phyloP scores from a whole-genome alignment of 2,888 invertebrate genomes.

The Oscheius sp. region DNA sequence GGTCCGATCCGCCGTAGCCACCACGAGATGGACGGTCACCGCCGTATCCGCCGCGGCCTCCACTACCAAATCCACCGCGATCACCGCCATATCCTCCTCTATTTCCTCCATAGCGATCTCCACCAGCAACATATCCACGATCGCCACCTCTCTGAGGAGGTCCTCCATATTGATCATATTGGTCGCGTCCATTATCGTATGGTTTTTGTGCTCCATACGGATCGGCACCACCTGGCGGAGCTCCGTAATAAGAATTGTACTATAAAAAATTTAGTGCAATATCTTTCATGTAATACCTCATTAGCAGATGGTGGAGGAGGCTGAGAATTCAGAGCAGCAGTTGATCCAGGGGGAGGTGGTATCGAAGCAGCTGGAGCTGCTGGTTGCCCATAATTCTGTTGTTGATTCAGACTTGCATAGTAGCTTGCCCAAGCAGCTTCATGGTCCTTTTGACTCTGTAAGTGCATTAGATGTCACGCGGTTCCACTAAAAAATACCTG shows the following conservation, averaged over 20 bases:
- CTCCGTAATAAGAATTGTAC: conserved; percentile 18
- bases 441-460: conserved; percentile 41
- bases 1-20: neutral
- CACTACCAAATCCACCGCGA: conserved; percentile 7
- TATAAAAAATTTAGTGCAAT: neutral
- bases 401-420: conserved; percentile 42
- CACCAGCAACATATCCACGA: conserved; percentile 21
- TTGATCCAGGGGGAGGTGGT: conserved; percentile 11
- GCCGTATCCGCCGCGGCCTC: conserved; percentile 6
- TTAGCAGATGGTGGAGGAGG: conserved; percentile 33
- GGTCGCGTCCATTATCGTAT: conserved; percentile 34
- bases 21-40: conserved; percentile 14
- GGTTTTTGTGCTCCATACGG: conserved; percentile 31
- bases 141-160: conserved; percentile 21
- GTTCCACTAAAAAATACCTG: neutral
- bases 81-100: conserved; percentile 10
- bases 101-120: conserved; percentile 21
- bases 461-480: neutral
- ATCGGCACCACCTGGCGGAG: conserved; percentile 14
- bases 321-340: conserved; percentile 1
- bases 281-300: conserved; percentile 29
- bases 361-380: conserved; percentile 33
- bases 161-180: conserved; percentile 39
- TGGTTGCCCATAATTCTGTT: conserved; percentile 8
- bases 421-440: conserved; percentile 52